Evolutionary conservation across 2,888 invertebrate genomes (phyloP), one percentile per base, ranked within the genome.

Genomic region (Baccha elongata): DNA sequence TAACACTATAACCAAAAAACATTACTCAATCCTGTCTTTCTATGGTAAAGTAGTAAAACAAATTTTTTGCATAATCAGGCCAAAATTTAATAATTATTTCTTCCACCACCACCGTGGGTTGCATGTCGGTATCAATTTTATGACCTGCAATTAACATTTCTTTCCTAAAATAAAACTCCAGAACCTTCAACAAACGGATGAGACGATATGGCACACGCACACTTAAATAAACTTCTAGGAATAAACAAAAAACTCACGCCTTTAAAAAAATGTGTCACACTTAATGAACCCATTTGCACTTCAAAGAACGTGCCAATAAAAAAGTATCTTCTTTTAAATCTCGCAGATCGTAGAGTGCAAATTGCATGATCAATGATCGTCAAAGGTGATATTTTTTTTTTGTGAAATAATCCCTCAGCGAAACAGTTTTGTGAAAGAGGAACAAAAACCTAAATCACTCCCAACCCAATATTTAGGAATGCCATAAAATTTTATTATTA

Each of bases 401-500:
- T n/a, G n/a, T n/a, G n/a, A 7, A 35, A 50, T 35, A 76, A 76
- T 68, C 67, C 76, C 72, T 83, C 71, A 71, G 37, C 46, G 55
- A 69, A 50, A 58, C 10, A 35, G 46, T 8, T n/a, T 10, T 10
- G 35, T 17, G 19, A 29, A 32, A 50, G 23, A 15, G 23, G 13
- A 26, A 62, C 13, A 48, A 40, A 37, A 67, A 60, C 60, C 60
- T 44, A 60, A 55, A 29, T 44, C 50, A 62, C 62, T 55, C 44
- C 62, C 76, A 76, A 76, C 83, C 83, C 83, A 72, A 58, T 76
- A 62, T 55, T 68, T 72, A 76, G 76, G 71, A 67, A 55, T 62
- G 76, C 78, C 67, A 83, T 83, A 78, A 83, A 83, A 83, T 4
- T 62, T 78, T 78, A 83, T 83, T 19, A 78, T 64, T 72, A 78